Evolutionary conservation across 2,113 vertebrate genomes (phyloP), one percentile per base, ranked within the genome.

Genomic region (Tachycineta bicolor): DNA sequence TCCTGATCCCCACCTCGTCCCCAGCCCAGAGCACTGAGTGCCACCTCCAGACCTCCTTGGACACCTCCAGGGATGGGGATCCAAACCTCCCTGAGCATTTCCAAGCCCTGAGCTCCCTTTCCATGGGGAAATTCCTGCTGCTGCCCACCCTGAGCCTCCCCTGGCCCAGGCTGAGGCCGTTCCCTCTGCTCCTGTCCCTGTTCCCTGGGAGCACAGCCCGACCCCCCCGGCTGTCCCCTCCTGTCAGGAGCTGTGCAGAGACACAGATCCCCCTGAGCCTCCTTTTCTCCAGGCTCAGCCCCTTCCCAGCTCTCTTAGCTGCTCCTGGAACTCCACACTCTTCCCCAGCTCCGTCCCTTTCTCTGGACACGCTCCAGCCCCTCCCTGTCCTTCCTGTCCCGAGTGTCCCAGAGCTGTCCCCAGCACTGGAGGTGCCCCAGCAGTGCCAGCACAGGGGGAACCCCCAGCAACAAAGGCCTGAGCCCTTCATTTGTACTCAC

Each of bases 141-240:
- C 0, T 49, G 37, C 3, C 46, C 56, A 3, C 3, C 21, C 37
- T 71, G 37, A 10, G 2, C 56, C 29, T 37, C 1, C 31, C 37
- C 37, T 25, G 46, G 67, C 47, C 10, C 56, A 83, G 47, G 39
- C 20, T 44, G 67, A 63, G 67, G 68, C 67, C 2, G 3, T 71
- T 83, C 39, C 47, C 43, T 59, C 79, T 69, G 1, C 11, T 41
- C 79, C 64, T 69, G 44, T 39, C 67, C 56, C 37, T 59, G 44
- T 59, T n/a, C 64, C 60, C 28, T 46, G 4, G 37, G 37, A 37
- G 37, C 37, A 37, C 37, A 82, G 4, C 44, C 64, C 12, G 3
- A 58, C 5, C 22, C 49, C 49, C 59, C 52, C 26, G 2, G 50
- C 63, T 81, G 53, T 24, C 24, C 65, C 37, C 31, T 60, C 46